Conservation (phyloP, 2,113 vertebrate genomes). For the Arvicanthis niloticus region DNA sequence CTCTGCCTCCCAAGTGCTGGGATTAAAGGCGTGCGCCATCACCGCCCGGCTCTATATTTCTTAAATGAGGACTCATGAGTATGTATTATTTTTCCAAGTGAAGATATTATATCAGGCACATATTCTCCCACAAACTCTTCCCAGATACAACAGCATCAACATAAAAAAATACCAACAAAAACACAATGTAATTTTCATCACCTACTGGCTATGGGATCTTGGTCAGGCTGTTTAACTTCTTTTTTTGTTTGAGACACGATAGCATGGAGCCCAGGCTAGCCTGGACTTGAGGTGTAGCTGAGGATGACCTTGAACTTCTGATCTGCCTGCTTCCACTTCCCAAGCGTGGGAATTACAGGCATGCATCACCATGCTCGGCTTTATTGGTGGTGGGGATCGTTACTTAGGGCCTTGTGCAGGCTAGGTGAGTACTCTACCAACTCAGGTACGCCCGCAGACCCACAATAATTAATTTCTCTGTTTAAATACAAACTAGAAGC, state of each 20-base stretch:
- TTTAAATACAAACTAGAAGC: neutral
- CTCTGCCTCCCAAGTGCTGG: too few relatives aligned
- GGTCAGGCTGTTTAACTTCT: neutral
- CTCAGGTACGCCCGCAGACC: neutral
- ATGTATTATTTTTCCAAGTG: neutral
- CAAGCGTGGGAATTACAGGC: neutral
- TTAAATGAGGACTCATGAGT: neutral
- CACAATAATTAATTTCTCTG: neutral
- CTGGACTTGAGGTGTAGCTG: neutral
- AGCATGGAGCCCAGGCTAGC: neutral
- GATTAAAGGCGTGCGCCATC: too few relatives aligned
- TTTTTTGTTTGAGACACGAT: neutral
- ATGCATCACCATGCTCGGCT: neutral
- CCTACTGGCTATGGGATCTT: neutral
- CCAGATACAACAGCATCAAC: neutral
- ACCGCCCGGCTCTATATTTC: neutral
- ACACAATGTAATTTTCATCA: neutral
- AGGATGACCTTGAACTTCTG: neutral
- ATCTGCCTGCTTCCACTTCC: neutral
- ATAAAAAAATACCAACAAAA: neutral
- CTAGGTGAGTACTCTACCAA: neutral
- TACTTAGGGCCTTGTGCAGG: neutral
- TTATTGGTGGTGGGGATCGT: neutral
- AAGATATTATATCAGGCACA: neutral
- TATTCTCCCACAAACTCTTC: neutral